phyloP scores from a whole-genome alignment of 2,888 invertebrate species.

The Lysandra coridon region DNA sequence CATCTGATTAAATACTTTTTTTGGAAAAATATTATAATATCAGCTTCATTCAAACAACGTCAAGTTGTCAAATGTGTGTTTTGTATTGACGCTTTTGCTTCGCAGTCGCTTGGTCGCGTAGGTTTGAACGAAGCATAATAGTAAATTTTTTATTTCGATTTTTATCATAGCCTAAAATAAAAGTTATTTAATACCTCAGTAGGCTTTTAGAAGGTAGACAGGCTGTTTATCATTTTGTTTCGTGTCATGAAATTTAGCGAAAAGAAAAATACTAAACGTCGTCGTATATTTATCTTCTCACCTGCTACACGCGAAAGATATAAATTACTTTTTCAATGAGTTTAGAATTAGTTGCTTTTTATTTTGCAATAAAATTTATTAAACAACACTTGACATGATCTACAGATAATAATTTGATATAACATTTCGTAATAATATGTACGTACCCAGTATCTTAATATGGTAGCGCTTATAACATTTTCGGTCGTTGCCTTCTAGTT shows the following conservation, averaged over 20 bases:
- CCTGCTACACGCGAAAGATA: neutral
- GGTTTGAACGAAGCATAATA: no score
- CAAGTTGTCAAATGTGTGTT: no score
- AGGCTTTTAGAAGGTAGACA: neutral
- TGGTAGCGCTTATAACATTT: neutral
- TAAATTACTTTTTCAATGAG: neutral
- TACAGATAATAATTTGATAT: no score
- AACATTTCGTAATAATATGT: no score
- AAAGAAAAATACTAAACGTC: neutral
- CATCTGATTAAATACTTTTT: neutral
- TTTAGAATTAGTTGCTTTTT: neutral
- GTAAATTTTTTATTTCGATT: neutral
- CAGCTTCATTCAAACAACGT: no score
- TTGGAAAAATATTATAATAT: no score
- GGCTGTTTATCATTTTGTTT: slow-evolving; percentile 6
- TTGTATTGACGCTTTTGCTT: no score
- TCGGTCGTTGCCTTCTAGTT: neutral
- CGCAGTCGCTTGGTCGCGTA: no score
- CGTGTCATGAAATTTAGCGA: neutral
- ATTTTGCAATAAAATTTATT: neutral
- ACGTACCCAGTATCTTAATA: no score
- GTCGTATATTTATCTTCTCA: neutral
- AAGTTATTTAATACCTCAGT: slow-evolving; percentile 1
- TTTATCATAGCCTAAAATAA: neutral
- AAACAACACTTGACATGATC: no score